Evolutionary conservation across 2,113 vertebrate genomes (phyloP).

Genomic region (Erpornis zantholeuca): DNA sequence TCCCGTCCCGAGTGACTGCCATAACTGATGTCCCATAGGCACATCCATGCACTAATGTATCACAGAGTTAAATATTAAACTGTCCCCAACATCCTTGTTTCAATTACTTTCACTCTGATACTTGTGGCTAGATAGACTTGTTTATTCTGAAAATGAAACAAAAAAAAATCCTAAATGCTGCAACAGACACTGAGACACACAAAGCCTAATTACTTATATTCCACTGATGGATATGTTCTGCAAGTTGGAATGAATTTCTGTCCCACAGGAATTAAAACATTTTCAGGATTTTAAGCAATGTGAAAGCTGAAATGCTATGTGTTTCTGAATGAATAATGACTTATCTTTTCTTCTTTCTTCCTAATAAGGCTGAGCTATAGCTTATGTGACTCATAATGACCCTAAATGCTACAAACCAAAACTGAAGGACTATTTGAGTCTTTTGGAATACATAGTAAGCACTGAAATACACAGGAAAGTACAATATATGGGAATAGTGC

Average conservation of each 20-base stretch:
- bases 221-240: background rate
- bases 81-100: background rate
- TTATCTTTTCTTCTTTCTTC: background rate
- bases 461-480: background rate
- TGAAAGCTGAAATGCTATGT: background rate
- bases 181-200: background rate
- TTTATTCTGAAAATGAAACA: background rate
- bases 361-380: background rate
- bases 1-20: fast-evolving
- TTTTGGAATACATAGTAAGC: background rate
- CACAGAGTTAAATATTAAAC: background rate
- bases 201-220: background rate
- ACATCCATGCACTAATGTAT: background rate
- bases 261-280: background rate
- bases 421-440: background rate
- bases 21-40: background rate
- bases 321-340: background rate
- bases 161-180: background rate
- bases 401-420: background rate
- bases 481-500: background rate
- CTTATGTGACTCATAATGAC: background rate
- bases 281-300: background rate
- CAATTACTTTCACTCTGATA: background rate
- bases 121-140: background rate
- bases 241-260: background rate